These are phyloP conservation scores for Platysternon megacephalum DNA, from an alignment of 2,113 vertebrate genomes.

Conservation along the genomic window DNA sequence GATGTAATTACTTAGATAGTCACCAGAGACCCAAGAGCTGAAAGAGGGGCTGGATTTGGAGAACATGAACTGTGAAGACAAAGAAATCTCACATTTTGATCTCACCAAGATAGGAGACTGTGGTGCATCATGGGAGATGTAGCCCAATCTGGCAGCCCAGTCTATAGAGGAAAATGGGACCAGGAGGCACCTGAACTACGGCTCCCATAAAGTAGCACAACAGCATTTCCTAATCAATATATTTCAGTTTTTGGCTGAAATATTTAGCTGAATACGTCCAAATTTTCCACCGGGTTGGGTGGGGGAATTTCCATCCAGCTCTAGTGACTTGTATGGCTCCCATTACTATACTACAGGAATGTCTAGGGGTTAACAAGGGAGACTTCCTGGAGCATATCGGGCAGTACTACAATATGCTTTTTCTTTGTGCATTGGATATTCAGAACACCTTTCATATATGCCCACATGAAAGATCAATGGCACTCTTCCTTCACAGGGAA, in stretches of 20 bases:
- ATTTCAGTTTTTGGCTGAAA: background rate
- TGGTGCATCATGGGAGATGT: background rate
- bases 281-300: background rate
- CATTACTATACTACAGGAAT: background rate
- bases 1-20: background rate
- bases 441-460: background rate
- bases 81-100: background rate
- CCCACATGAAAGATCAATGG: background rate
- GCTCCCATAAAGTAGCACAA: background rate
- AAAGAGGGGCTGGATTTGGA: background rate
- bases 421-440: background rate
- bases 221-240: background rate
- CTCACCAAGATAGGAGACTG: background rate
- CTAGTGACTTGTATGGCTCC: background rate
- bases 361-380: background rate
- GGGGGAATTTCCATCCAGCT: background rate
- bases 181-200: background rate
- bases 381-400: background rate
- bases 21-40: background rate
- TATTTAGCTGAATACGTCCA: background rate
- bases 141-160: background rate
- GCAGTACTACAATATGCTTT: background rate
- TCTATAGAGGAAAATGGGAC: background rate
- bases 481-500: background rate
- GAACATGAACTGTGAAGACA: background rate